phyloP scores from a whole-genome alignment of 2,113 vertebrate species.

The Microcebus murinus region DNA sequence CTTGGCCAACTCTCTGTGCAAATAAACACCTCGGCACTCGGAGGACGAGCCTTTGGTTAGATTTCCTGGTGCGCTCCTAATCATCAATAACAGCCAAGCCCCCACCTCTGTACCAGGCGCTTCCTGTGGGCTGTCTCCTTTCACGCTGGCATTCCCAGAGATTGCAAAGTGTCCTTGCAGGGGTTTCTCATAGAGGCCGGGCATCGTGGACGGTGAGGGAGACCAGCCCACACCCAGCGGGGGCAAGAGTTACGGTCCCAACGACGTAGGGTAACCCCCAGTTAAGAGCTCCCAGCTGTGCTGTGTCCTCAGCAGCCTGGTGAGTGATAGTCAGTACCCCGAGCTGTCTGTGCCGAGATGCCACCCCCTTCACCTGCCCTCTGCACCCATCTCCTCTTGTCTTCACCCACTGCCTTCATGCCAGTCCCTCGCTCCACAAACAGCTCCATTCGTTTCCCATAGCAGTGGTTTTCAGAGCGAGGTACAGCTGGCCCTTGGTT shows the following conservation, averaged over 20 bases:
- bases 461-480: background rate
- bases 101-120: background rate
- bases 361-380: background rate
- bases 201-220: no score
- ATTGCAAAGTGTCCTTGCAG: background rate
- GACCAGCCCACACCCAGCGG: no score
- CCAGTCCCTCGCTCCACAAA: background rate
- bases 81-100: background rate
- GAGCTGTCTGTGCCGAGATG: background rate
- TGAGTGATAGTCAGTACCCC: background rate
- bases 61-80: background rate
- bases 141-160: background rate
- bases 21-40: conserved; percentile 41
- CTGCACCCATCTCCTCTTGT: background rate
- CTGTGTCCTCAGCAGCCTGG: background rate
- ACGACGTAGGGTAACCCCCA: background rate
- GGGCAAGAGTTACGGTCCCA: background rate
- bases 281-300: background rate
- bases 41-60: background rate
- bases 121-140: background rate
- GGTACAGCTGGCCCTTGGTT: background rate
- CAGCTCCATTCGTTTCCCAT: background rate
- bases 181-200: background rate
- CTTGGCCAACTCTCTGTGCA: conserved; percentile 59
- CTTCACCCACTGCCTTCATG: background rate